These are phyloP conservation scores for Parauchenoglanis ngamensis DNA, from an alignment of 2,797 vertebrate species.

Conservation along the genomic window DNA sequence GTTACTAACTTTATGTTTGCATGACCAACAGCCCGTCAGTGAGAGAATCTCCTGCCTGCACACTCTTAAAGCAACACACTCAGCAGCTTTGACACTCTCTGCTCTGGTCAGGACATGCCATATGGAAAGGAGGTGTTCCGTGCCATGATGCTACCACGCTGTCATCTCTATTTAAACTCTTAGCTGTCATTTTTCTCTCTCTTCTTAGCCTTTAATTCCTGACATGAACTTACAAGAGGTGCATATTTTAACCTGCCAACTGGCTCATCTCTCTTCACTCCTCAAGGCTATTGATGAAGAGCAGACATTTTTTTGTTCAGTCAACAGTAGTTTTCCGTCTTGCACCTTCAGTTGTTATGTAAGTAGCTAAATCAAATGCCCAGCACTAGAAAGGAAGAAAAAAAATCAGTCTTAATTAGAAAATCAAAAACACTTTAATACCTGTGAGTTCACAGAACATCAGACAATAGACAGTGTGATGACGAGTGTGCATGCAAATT, in stretches of 20 bases:
- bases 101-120: conserved; percentile 20
- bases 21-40: conserved; percentile 73
- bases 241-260: conserved; percentile 43
- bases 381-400: background rate
- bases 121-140: conserved; percentile 1
- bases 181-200: conserved; percentile 1
- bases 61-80: conserved; percentile 79
- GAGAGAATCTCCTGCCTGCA: conserved; percentile 75
- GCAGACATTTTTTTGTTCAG: background rate
- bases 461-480: background rate
- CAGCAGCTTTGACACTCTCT: conserved; percentile 1
- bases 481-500: background rate
- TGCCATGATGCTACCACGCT: conserved; percentile 2
- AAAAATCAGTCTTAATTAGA: background rate
- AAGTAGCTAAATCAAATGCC: background rate
- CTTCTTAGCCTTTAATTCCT: background rate
- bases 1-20: conserved; percentile 82
- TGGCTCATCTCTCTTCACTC: conserved; percentile 46
- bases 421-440: background rate
- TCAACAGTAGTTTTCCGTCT: conserved; percentile 23
- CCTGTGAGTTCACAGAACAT: background rate
- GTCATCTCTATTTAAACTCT: background rate
- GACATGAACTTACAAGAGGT: conserved; percentile 31
- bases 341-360: conserved; percentile 22
- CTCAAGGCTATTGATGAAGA: conserved; percentile 25